Evolutionary conservation across 2,888 invertebrate species (phyloP).

Genomic region (Eupithecia pulchellata): DNA sequence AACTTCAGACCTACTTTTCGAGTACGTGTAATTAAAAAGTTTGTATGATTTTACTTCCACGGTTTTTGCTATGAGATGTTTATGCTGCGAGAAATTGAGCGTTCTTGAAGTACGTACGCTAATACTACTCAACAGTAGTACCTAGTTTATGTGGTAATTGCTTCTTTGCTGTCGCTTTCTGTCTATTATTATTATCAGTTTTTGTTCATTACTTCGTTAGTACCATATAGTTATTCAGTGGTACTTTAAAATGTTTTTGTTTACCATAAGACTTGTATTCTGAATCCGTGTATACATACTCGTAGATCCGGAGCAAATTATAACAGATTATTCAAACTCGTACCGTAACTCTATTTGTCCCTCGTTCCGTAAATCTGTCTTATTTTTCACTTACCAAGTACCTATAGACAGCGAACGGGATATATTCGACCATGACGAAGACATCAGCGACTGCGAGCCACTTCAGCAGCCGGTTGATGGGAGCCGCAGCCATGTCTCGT

Average conservation of each 20-base stretch:
- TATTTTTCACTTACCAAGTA: slow-evolving; percentile 69
- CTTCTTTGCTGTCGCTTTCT: too few species aligned
- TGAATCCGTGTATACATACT: neutral
- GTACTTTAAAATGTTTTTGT: neutral
- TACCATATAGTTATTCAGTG: too few species aligned
- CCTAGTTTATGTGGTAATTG: too few species aligned
- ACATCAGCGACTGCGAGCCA: slow-evolving; percentile 95
- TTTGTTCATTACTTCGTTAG: too few species aligned
- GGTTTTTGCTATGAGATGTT: too few species aligned
- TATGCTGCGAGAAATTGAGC: too few species aligned
- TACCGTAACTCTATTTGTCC: neutral
- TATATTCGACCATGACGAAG: slow-evolving; percentile 93
- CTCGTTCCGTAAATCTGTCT: neutral
- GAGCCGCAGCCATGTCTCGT: slow-evolving; percentile 92
- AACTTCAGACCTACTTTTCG: too few species aligned
- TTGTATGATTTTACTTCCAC: too few species aligned
- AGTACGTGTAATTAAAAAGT: too few species aligned
- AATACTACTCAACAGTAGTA: too few species aligned
- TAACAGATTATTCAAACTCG: neutral
- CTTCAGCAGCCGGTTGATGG: slow-evolving; percentile 94
- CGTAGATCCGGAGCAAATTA: neutral
- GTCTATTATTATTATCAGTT: too few species aligned
- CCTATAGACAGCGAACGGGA: slow-evolving; percentile 78
- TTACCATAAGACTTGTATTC: neutral
- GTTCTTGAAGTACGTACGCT: too few species aligned